Evolutionary conservation across 2,797 vertebrate species (phyloP).

Genomic region (Gadopsis marmoratus): DNA sequence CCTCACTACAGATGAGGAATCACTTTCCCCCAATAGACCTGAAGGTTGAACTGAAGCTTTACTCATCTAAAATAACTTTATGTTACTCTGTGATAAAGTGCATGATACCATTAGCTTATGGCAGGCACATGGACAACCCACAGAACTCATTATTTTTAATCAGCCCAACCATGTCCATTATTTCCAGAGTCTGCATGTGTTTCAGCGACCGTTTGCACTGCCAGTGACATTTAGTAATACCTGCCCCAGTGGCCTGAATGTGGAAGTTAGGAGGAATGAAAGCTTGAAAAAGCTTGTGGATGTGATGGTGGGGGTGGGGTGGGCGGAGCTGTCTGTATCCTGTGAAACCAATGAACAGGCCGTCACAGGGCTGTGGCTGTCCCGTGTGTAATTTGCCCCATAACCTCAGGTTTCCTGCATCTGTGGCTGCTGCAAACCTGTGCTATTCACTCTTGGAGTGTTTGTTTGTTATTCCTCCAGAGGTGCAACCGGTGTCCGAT

Average conservation of each 20-base stretch:
- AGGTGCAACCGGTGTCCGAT: conserved; percentile 42
- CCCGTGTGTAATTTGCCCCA: conserved; percentile 50
- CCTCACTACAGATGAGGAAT: not conserved
- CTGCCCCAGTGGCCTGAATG: conserved; percentile 29
- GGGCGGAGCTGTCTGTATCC: conserved; percentile 23
- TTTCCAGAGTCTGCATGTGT: conserved; percentile 31
- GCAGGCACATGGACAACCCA: conserved; percentile 3
- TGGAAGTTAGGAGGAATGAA: conserved; percentile 46
- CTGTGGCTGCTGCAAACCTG: conserved; percentile 30
- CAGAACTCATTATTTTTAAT: conserved; percentile 60
- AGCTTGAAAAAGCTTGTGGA: conserved; percentile 14
- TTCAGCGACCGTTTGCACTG: conserved; percentile 11
- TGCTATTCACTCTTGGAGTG: conserved; percentile 25
- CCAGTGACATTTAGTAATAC: conserved; percentile 48
- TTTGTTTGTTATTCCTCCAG: conserved; percentile 42
- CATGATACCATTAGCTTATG: not conserved
- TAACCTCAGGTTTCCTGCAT: conserved; percentile 48
- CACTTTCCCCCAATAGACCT: not conserved
- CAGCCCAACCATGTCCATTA: conserved; percentile 45
- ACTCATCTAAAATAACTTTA: conserved; percentile 8
- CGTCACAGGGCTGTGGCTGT: conserved; percentile 22
- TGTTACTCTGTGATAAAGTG: conserved; percentile 7
- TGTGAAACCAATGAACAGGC: conserved; percentile 62
- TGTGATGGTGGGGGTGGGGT: not conserved
- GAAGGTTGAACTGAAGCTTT: not conserved